phyloP scores from a whole-genome alignment of 2,888 invertebrate genomes.

The Actias luna region DNA sequence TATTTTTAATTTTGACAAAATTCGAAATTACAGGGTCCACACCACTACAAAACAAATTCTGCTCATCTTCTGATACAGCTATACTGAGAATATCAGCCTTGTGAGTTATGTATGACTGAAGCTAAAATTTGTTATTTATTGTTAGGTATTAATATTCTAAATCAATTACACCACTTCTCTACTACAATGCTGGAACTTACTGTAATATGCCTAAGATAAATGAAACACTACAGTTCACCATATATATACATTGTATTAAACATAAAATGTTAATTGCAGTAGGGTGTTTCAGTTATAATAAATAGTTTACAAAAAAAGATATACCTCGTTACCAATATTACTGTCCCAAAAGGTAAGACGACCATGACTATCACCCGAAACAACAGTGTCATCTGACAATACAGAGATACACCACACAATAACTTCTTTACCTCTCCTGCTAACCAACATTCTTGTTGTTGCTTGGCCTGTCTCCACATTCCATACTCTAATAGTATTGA shows the following conservation, averaged over 20 bases:
- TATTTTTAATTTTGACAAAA: constrained; percentile 85
- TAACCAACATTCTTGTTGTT: constrained; percentile 89
- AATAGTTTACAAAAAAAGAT: too few species aligned
- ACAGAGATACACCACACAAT: constrained; percentile 94
- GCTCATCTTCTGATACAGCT: constrained; percentile 86
- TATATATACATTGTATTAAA: too few species aligned
- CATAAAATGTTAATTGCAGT: too few species aligned
- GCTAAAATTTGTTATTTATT: constrained; percentile 48
- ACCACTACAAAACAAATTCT: constrained; percentile 88
- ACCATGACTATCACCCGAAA: constrained; percentile 92
- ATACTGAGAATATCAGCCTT: constrained; percentile 90
- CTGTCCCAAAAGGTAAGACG: constrained; percentile 95
- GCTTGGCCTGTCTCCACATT: constrained; percentile 92
- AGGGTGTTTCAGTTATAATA: too few species aligned
- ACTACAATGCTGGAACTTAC: background rate
- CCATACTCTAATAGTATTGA: constrained; percentile 93
- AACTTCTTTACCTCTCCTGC: constrained; percentile 84
- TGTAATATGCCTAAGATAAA: too few species aligned
- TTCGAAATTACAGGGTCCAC: constrained; percentile 91
- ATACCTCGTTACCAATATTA: constrained; percentile 86
- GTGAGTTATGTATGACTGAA: constrained; percentile 90
- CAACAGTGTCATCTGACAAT: constrained; percentile 89
- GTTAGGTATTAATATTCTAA: background rate
- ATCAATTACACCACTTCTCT: background rate
- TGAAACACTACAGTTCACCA: too few species aligned